Evolutionary conservation across 53 echinoderm and acorn worm species (phyloP), one percentile per base, ranked within the genome.

Genomic region (Luidia sarsii): DNA sequence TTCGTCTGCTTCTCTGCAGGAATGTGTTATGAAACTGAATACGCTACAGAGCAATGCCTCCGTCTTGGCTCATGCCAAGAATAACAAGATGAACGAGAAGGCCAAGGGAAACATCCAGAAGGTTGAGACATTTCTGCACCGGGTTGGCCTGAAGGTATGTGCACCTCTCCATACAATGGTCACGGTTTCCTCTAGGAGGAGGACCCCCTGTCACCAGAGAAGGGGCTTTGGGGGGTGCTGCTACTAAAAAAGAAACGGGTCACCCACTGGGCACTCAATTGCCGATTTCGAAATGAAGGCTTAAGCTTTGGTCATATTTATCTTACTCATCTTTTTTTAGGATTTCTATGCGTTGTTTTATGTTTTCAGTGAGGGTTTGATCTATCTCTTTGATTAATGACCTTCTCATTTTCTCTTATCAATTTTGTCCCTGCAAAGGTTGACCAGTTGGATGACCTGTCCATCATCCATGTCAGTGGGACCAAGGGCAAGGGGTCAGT

Each of bases 401-500:
- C n/a, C n/a, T n/a, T n/a, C n/a, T n/a, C n/a, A n/a, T n/a, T n/a
- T n/a, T n/a, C n/a, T n/a, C n/a, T n/a, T n/a, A n/a, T n/a, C n/a
- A n/a, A n/a, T n/a, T 19, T 70, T 39, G 2, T 48, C 21, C 68
- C 39, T 84, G 50, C 37, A 77, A 37, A 94, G 94, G 59, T 94
- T 13, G 94, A 94, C 30, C 56, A 89, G n/a, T 63, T 94, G 21
- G 90, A 94, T 60, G 81, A 87, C 3, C 57, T 93, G 29, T 87
- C 94, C 13, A 86, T 91, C 30, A 97, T 97, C 25, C 97, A 97
- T 81, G 97, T 97, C 11, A 94, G 94, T 67, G 97, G 97, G 9
- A 97, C 97, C 29, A 97, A 97, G 70, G 97, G 97, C 52, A 97
- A 97, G 48, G 97, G 97, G 5, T 97, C 97, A 1, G 91, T 91